These are phyloP conservation scores for Physella acuta DNA, from an alignment of 1,140 invertebrate species.

Conservation along the genomic window DNA sequence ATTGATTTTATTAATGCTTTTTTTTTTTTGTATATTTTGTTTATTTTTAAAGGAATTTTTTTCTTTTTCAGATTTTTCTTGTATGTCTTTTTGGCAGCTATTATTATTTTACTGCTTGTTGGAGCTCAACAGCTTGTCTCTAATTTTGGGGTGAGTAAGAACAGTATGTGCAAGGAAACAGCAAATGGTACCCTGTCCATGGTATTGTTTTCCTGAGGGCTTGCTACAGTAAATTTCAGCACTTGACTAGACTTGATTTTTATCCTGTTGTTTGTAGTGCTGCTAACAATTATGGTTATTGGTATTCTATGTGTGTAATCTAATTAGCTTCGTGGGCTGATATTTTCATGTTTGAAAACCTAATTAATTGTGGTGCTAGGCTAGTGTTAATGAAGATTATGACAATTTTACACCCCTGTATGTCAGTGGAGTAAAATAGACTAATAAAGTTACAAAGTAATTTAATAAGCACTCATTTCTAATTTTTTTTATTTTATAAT, in stretches of 20 bases:
- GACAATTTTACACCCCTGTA: not conserved
- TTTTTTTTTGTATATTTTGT: not conserved
- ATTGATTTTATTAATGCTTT: not conserved
- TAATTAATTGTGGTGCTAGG: too few species aligned
- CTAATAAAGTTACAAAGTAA: too few species aligned
- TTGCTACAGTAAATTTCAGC: constrained; percentile 14
- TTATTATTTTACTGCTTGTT: constrained; percentile 29
- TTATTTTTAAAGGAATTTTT: not conserved
- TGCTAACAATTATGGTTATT: too few species aligned
- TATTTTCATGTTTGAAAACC: too few species aligned
- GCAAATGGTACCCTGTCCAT: not conserved
- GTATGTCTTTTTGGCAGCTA: constrained; percentile 32
- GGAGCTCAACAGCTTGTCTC: constrained; percentile 26
- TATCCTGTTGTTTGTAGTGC: constrained; percentile 19
- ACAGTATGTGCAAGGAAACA: not conserved
- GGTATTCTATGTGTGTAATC: too few species aligned
- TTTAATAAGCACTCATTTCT: too few species aligned
- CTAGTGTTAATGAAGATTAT: not conserved
- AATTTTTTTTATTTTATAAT: not conserved
- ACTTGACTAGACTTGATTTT: constrained; percentile 16
- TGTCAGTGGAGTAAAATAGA: too few species aligned
- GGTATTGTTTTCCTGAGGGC: constrained; percentile 22
- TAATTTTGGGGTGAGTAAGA: constrained; percentile 26
- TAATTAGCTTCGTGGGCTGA: too few species aligned
- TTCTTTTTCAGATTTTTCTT: constrained; percentile 20